These are phyloP conservation scores for Oncorhynchus clarkii DNA, from an alignment of 2,113 vertebrate species.

Conservation along the genomic window DNA sequence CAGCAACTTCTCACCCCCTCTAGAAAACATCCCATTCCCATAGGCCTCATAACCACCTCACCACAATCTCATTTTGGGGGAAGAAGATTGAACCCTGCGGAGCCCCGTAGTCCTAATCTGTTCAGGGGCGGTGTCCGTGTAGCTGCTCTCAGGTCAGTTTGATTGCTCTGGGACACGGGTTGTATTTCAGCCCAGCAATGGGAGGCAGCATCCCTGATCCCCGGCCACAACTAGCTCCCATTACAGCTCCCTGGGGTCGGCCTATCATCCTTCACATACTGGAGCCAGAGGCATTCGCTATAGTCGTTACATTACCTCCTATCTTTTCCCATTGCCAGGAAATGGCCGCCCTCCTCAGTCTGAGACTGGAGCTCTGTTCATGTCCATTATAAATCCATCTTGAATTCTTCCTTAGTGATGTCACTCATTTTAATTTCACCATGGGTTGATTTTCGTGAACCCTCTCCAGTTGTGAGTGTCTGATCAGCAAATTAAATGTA, in stretches of 20 bases:
- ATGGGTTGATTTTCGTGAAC: too few relatives aligned
- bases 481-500: too few relatives aligned
- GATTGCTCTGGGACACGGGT: neutral
- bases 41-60: neutral
- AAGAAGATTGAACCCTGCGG: too few relatives aligned
- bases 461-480: too few relatives aligned
- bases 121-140: neutral
- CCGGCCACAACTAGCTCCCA: slow-evolving; percentile 3
- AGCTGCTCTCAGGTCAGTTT: slow-evolving; percentile 1
- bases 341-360: too few relatives aligned
- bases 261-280: neutral
- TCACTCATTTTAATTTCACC: too few relatives aligned
- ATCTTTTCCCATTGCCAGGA: too few relatives aligned
- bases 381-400: too few relatives aligned
- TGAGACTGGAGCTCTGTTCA: too few relatives aligned
- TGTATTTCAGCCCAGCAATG: slow-evolving; percentile 3
- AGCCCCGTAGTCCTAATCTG: too few relatives aligned
- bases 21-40: neutral
- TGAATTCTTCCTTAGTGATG: too few relatives aligned
- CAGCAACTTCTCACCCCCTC: neutral
- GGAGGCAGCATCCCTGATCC: slow-evolving; percentile 1
- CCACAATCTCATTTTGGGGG: neutral
- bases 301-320: too few relatives aligned
- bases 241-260: neutral
- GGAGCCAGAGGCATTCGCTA: neutral